Evolutionary conservation across 2,113 vertebrate species (phyloP).

Genomic region (Trichechus manatus): DNA sequence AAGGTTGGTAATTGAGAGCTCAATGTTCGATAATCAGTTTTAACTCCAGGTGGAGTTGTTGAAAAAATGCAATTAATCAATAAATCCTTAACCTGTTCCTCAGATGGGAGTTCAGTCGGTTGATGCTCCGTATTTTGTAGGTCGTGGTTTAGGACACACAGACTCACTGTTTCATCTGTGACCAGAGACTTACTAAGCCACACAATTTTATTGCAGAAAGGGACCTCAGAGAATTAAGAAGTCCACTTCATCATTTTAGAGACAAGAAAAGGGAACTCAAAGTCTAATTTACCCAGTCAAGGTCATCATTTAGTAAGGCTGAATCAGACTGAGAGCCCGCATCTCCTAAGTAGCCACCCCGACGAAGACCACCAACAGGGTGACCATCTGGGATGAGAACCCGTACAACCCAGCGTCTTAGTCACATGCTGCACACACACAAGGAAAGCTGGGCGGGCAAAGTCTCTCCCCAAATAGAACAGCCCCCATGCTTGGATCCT

Average conservation of each 20-base stretch:
- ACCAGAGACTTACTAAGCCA: neutral
- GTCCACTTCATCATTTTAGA: neutral
- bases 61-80: neutral
- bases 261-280: neutral
- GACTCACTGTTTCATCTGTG: conserved; percentile 10
- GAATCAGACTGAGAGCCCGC: neutral
- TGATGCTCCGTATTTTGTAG: neutral
- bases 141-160: neutral
- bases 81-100: neutral
- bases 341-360: neutral
- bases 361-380: neutral
- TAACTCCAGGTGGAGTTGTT: neutral
- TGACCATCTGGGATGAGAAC: neutral
- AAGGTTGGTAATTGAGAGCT: neutral
- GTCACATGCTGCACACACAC: neutral
- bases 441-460: neutral
- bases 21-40: conserved; percentile 34
- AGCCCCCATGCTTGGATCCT: neutral
- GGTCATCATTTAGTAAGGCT: neutral
- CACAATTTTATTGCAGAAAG: neutral
- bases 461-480: fast-evolving
- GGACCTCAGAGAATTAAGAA: neutral
- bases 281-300: neutral
- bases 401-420: neutral
- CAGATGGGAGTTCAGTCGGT: neutral